Conservation (phyloP, 2,888 invertebrate genomes). For the Eupeodes latifasciatus region DNA sequence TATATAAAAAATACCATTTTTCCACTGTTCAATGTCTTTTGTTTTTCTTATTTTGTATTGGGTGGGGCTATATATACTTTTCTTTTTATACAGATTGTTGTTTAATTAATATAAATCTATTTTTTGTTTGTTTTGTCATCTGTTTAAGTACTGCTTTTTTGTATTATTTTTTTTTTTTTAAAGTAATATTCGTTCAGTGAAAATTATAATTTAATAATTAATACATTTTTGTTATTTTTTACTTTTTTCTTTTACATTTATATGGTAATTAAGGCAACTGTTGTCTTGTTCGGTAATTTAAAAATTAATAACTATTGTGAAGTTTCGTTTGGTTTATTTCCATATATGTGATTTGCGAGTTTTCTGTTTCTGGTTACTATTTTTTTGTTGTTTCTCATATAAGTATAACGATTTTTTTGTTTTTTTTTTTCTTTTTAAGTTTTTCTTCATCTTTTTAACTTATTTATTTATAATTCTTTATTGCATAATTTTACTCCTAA, state of each 20-base stretch:
- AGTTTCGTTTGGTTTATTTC: slow-evolving; percentile 75
- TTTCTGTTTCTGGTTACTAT: slow-evolving; percentile 74
- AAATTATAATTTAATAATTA: slow-evolving; percentile 63
- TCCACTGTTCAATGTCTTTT: slow-evolving; percentile 67
- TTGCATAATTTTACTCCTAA: slow-evolving; percentile 75
- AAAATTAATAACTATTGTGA: slow-evolving; percentile 75
- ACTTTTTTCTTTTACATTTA: slow-evolving; percentile 62
- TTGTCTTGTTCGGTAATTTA: slow-evolving; percentile 76
- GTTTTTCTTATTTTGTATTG: slow-evolving; percentile 70
- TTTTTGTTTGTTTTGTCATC: slow-evolving; percentile 53
- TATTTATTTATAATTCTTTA: slow-evolving; percentile 64
- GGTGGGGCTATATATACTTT: slow-evolving; percentile 74
- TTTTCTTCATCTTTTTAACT: slow-evolving; percentile 31
- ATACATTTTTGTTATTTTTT: slow-evolving; percentile 49
- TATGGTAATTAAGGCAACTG: slow-evolving; percentile 76
- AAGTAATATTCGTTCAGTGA: slow-evolving; percentile 75
- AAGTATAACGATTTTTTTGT: slow-evolving; percentile 74
- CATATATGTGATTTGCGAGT: slow-evolving; percentile 75
- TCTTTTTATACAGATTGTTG: slow-evolving; percentile 63
- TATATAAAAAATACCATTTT: slow-evolving; percentile 77
- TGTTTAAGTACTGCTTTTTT: slow-evolving; percentile 58
- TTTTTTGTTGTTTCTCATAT: slow-evolving; percentile 64
- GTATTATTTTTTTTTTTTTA: slow-evolving; percentile 46
- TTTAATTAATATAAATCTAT: slow-evolving; percentile 73
- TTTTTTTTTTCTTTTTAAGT: slow-evolving; percentile 26